phyloP scores from a whole-genome alignment of 2,888 invertebrate genomes.

The Megaustenia siamemsis region DNA sequence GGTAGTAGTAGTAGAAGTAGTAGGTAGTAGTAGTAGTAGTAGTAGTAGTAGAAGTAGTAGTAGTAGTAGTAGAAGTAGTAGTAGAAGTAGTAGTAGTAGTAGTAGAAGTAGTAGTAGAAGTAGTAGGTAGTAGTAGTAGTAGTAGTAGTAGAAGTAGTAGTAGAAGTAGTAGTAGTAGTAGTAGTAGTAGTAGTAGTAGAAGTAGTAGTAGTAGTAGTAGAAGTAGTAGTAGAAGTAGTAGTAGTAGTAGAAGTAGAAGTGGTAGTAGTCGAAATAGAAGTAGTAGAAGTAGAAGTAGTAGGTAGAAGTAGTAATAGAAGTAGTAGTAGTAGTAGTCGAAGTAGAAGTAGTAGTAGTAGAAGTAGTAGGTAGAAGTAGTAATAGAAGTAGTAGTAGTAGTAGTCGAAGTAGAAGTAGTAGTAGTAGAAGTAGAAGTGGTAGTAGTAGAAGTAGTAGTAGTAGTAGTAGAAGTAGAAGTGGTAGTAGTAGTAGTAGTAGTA shows the following conservation, averaged over 20 bases:
- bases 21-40: too few species aligned
- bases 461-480: conserved; percentile 23
- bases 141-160: conserved; percentile 19
- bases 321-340: too few species aligned
- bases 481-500: conserved; percentile 23
- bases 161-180: conserved; percentile 28
- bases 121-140: too few species aligned
- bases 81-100: conserved; percentile 12
- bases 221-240: neutral
- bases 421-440: conserved; percentile 13
- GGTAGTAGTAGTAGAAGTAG: conserved; percentile 12
- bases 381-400: too few species aligned
- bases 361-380: too few species aligned
- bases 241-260: neutral
- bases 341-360: too few species aligned
- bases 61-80: conserved; percentile 1
- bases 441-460: neutral
- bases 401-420: conserved; percentile 1
- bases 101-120: conserved; percentile 6
- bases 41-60: neutral
- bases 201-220: conserved; percentile 20
- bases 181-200: conserved; percentile 35
- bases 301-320: too few species aligned
- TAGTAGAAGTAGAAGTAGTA: too few species aligned
- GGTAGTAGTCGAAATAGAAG: too few species aligned